Evolutionary conservation across 2,888 invertebrate species (phyloP), one percentile per base, ranked within the genome.

Genomic region (Tortrix viridana): DNA sequence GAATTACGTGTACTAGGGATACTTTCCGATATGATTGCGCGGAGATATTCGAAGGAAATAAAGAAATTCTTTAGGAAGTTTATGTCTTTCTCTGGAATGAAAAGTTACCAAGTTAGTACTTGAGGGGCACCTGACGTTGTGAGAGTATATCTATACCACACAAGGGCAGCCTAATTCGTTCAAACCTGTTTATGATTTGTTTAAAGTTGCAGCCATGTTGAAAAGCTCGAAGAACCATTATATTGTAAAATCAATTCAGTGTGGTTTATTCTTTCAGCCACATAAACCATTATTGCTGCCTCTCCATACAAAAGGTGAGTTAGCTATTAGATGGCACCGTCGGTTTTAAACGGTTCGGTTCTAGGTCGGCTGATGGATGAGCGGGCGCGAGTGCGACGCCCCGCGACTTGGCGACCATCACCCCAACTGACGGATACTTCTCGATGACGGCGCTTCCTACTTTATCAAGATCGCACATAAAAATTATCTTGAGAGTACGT

Each of bases 371-470:
- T 84, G 84, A 89, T 86, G 85, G 88, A 89, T 86, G 89, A 84
- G 80, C 80, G 77, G 75, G 85, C 82, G 85, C 83, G 77, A 74
- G 77, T 65, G 67, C 73, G 74, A 73, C 74, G 71, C 70, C 72
- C 65, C 70, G 67, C 66, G 32, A 12, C 16, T 41, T 41, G 41
- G 58, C 69, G 68, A 64, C 66, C 74, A 65, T 79, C 80, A 80
- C 5, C 41, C 5, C 82, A 84, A 84, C 85, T 76, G 81, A 87
- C 86, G 89, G 88, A 89, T 86, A 82, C 65, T 72, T 69, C 60
- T 77, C 73, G 89, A 82, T 84, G 90, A 90, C 89, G 90, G 83
- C 81, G 75, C 80, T 89, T 90, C 89, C 90, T 88, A 84, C 82
- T 80, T 79, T 67, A 65, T 67, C 57, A 47, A 52, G 48, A 54